phyloP scores from a whole-genome alignment of 2,888 invertebrate species.

The Erannis defoliaria region DNA sequence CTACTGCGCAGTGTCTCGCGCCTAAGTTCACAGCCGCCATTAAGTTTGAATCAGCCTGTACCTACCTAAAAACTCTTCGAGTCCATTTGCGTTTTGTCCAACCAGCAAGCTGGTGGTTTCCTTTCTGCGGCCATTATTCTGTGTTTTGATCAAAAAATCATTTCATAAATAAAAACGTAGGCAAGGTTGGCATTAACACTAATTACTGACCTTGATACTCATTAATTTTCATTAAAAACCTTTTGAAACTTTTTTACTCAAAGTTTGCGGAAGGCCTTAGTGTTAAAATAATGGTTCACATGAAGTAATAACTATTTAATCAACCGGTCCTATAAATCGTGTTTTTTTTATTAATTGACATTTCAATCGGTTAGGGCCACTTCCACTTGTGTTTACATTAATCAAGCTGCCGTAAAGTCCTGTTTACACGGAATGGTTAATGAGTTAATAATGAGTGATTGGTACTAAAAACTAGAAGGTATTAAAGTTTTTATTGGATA shows the following conservation, averaged over 20 bases:
- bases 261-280: conserved; percentile 12
- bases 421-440: conserved; percentile 1
- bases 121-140: too few relatives aligned
- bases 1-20: too few relatives aligned
- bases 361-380: conserved; percentile 19
- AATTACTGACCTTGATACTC: conserved; percentile 13
- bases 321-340: conserved; percentile 11
- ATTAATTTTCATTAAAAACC: conserved; percentile 15
- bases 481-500: neutral
- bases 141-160: neutral
- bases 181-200: conserved; percentile 1
- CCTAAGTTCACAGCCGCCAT: too few relatives aligned
- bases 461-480: neutral
- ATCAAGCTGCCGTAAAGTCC: neutral
- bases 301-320: conserved; percentile 25
- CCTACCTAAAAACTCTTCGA: too few relatives aligned
- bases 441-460: neutral
- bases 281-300: conserved; percentile 14
- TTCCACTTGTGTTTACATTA: conserved; percentile 15
- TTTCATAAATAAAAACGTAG: neutral
- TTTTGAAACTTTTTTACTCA: conserved; percentile 1
- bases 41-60: too few relatives aligned
- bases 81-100: too few relatives aligned
- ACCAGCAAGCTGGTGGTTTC: too few relatives aligned
- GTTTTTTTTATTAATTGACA: conserved; percentile 22